Evolutionary conservation across 2,888 invertebrate species (phyloP), one percentile per base, ranked within the genome.

Genomic region (Polyploca ridens): DNA sequence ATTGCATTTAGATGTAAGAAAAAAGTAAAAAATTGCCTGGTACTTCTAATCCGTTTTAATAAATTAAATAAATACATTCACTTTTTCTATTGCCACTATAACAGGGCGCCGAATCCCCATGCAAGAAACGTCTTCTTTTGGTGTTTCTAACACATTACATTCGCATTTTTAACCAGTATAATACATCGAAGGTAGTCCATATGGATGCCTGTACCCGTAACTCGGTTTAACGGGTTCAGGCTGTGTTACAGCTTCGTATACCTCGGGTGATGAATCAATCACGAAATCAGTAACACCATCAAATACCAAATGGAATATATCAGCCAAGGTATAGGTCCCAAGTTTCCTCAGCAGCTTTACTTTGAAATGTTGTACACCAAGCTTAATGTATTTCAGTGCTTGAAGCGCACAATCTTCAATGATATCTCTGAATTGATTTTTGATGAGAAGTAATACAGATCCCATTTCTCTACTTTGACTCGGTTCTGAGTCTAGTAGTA

Each of bases 231-330:
- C 4, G 3, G 41, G 61, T 10, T 54, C 16, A 3, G 71, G 59
- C 13, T 62, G 60, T 19, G 60, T 65, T 11, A 69, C 58, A 57
- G 65, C 58, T 4, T 69, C 69, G 8, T 66, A 71, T 59, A 64
- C 66, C 7, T 72, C 74, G 8, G 69, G 58, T 2, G 78, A 71
- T 11, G 74, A 62, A 14, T 77, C 76, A 19, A 71, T 63, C 0
- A 86, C 71, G n/a, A 87, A 77, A 58, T 83, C 82, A 33, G 75
- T 71, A 1, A 89, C 69, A 33, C 84, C 82, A 62, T 88, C 83
- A 54, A 88, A 79, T 3, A 82, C 59, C 2, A 75, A 68, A 38
- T 81, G 77, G 3, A 89, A 75, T 5, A 88, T 67, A 65, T 89
- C 86, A 2, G 87, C 79, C 5, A 90, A 58, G 0, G 86, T 84